Conservation (phyloP, 1,140 invertebrate genomes). For the Paracyclopina nana region DNA sequence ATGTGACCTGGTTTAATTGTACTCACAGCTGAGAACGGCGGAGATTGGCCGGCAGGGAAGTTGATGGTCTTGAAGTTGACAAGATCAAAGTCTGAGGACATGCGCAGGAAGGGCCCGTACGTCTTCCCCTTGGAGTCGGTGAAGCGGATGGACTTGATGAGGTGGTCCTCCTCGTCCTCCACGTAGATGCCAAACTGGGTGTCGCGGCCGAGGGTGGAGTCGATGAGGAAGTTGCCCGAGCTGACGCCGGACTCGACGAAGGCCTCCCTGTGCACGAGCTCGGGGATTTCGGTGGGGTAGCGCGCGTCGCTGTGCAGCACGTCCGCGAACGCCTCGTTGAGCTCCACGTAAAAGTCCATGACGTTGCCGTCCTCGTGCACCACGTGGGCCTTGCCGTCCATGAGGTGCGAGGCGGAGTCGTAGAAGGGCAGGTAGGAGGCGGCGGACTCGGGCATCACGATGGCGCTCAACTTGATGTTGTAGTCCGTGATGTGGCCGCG, state of each 20-base stretch:
- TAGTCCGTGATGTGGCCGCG: neutral
- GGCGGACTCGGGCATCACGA: neutral
- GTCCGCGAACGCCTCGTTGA: neutral
- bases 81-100: slow-evolving; percentile 11
- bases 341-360: neutral
- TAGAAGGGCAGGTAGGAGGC: slow-evolving; percentile 4
- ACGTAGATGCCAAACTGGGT: slow-evolving; percentile 9
- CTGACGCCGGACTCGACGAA: neutral
- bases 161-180: slow-evolving; percentile 11
- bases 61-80: slow-evolving; percentile 17
- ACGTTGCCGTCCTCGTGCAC: neutral
- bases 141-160: slow-evolving; percentile 13
- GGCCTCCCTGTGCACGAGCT: neutral
- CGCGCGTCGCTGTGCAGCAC: neutral
- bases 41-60: neutral
- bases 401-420: slow-evolving; percentile 7
- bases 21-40: too few relatives aligned
- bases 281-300: neutral
- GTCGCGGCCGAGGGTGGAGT: neutral
- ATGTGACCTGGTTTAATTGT: too few relatives aligned
- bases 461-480: slow-evolving; percentile 5
- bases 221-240: slow-evolving; percentile 2
- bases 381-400: slow-evolving; percentile 11
- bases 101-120: slow-evolving; percentile 9
- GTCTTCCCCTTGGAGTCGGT: slow-evolving; percentile 5